These are phyloP conservation scores for Agelastica alni DNA, from an alignment of 2,888 invertebrate species.

Conservation along the genomic window DNA sequence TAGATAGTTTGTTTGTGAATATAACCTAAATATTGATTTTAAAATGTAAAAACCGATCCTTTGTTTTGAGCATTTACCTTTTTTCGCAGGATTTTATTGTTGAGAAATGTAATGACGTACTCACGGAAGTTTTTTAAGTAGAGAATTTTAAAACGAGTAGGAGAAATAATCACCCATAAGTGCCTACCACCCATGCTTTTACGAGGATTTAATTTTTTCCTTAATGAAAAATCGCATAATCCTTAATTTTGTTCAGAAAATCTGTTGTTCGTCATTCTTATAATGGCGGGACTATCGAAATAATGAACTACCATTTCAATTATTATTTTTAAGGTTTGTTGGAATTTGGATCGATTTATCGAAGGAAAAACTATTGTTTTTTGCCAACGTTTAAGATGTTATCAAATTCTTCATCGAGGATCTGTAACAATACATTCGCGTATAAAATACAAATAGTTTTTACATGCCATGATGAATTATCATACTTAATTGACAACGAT, in stretches of 20 bases:
- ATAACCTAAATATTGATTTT: background rate
- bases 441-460: no score
- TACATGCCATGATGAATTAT: no score
- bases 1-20: no score
- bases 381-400: no score
- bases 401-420: no score
- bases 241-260: slow-evolving; percentile 3
- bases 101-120: background rate
- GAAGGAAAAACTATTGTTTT: no score
- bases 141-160: background rate
- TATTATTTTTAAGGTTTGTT: no score
- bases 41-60: background rate
- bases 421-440: no score
- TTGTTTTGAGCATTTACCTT: slow-evolving; percentile 1
- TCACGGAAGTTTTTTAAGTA: slow-evolving; percentile 1
- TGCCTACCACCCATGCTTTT: background rate
- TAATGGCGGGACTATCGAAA: background rate
- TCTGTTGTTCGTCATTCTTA: background rate
- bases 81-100: background rate
- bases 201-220: slow-evolving; percentile 6
- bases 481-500: no score
- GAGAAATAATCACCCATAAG: slow-evolving; percentile 1
- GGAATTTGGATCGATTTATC: no score
- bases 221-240: slow-evolving; percentile 6
- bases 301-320: background rate